Percentiles rank a stretch among this genome's conserved stretches.
phyloP scores from a whole-genome alignment of 2,888 invertebrate species.

The Phania funesta region DNA sequence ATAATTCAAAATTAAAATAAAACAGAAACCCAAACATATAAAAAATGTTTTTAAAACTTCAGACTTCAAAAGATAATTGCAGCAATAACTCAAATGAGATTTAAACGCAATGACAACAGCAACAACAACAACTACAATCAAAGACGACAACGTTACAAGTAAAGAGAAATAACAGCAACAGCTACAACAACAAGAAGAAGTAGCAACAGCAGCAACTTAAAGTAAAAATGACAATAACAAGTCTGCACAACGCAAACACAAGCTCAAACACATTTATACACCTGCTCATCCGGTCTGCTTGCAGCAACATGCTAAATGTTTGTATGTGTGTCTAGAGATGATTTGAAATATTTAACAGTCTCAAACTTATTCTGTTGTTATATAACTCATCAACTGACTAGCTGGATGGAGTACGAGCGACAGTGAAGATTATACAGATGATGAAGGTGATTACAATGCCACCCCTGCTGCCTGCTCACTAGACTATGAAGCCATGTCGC shows the following conservation, averaged over 20 bases:
- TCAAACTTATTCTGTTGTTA: constrained; percentile 22
- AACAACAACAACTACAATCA: constrained; percentile 36
- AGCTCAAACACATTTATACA: background rate
- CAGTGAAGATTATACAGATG: constrained; percentile 26
- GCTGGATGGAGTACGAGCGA: constrained; percentile 16
- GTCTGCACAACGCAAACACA: constrained; percentile 60
- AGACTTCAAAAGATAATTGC: constrained; percentile 76
- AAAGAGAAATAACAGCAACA: constrained; percentile 39
- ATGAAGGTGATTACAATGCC: constrained; percentile 44
- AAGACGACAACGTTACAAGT: constrained; percentile 32
- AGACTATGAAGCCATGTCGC: constrained; percentile 52
- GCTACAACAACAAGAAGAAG: constrained; percentile 18
- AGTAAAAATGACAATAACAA: constrained; percentile 75
- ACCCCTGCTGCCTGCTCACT: constrained; percentile 40
- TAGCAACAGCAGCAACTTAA: constrained; percentile 13
- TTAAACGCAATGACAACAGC: constrained; percentile 71
- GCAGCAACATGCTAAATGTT: background rate
- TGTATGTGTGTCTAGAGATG: constrained; percentile 8
- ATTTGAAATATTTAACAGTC: constrained; percentile 45
- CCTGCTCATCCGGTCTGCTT: constrained; percentile 13
- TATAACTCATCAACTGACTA: constrained; percentile 35
- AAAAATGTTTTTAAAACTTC: constrained; percentile 55
- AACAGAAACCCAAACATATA: constrained; percentile 31
- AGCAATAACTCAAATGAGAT: constrained; percentile 79
- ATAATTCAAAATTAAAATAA: constrained; percentile 14